These are phyloP conservation scores for Gobionotothen gibberifrons DNA, from an alignment of 2,797 vertebrate species.

Conservation along the genomic window DNA sequence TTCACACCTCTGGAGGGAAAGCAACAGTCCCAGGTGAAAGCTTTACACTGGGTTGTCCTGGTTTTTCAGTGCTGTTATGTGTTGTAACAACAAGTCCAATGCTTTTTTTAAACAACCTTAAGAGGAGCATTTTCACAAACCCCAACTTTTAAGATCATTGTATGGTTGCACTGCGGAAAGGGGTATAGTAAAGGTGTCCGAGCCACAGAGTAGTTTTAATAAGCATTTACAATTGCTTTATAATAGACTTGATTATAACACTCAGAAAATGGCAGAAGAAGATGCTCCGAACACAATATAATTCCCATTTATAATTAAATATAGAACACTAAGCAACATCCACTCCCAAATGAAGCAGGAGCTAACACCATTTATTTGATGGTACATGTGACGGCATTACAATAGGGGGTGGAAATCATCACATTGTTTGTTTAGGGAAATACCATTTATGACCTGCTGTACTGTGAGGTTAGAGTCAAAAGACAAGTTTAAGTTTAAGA, in stretches of 20 bases:
- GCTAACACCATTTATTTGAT: neutral
- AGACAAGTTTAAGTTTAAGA: no score
- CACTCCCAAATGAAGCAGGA: neutral
- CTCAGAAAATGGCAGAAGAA: neutral
- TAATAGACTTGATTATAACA: neutral
- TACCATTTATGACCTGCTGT: neutral
- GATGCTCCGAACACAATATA: neutral
- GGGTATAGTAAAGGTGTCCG: neutral
- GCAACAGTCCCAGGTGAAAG: constrained; percentile 56
- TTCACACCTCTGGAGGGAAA: constrained; percentile 68
- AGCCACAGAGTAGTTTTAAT: neutral
- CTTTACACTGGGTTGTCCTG: constrained; percentile 50
- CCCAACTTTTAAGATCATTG: neutral
- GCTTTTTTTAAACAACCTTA: constrained; percentile 7
- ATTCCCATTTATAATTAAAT: constrained; percentile 20
- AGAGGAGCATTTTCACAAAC: constrained; percentile 23
- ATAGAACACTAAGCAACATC: neutral
- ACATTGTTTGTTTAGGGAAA: no score
- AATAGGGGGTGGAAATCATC: no score
- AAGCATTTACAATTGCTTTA: neutral
- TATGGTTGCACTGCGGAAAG: no score
- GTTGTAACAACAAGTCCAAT: neutral
- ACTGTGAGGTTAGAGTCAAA: neutral
- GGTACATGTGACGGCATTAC: neutral
- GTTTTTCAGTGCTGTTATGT: constrained; percentile 31